phyloP scores from a whole-genome alignment of 2,888 invertebrate genomes.

The Toxonevra muliebris region DNA sequence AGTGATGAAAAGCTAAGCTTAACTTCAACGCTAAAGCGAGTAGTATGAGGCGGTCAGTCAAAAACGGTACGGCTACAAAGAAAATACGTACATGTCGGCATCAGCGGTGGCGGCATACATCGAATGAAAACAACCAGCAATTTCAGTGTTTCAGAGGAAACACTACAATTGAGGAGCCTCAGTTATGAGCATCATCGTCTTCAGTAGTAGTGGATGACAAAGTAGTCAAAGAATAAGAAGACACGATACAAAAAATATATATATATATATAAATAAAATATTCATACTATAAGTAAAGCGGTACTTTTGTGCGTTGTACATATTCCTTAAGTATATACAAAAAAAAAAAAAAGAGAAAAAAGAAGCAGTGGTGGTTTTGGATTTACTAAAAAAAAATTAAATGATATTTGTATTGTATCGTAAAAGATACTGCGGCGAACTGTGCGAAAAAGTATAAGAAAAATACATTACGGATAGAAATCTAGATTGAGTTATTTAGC shows the following conservation, averaged over 20 bases:
- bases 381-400: not conserved
- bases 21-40: constrained; percentile 4
- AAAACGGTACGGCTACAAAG: constrained; percentile 29
- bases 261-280: too few relatives aligned
- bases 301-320: too few relatives aligned
- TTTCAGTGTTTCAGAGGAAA: too few relatives aligned
- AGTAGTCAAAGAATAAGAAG: not conserved
- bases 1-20: not conserved
- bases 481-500: constrained; percentile 18
- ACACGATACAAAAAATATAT: not conserved
- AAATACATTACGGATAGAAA: constrained; percentile 28
- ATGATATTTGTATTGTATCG: too few relatives aligned
- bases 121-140: not conserved
- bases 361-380: not conserved
- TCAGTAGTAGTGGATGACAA: not conserved
- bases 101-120: not conserved
- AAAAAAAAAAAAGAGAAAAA: not conserved
- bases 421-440: not conserved
- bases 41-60: constrained; percentile 28
- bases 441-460: not conserved
- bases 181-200: constrained; percentile 3
- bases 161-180: not conserved
- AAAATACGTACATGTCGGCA: constrained; percentile 15
- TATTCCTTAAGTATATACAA: not conserved
- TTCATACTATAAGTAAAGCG: too few relatives aligned